phyloP scores from a whole-genome alignment of 1,140 invertebrate genomes.

The Magallana angulata region DNA sequence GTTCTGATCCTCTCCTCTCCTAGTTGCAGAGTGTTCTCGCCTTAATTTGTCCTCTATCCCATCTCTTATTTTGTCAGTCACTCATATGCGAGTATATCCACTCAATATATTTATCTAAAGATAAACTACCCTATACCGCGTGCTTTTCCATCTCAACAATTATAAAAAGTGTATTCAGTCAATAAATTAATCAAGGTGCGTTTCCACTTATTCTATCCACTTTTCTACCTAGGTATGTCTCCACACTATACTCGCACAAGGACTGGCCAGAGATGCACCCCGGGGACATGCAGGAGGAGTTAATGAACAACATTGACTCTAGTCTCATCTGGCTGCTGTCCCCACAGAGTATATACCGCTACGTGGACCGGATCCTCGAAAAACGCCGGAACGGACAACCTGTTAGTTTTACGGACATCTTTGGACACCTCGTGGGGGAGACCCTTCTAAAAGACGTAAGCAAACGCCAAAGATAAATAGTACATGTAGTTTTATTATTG shows the following conservation, averaged over 20 bases:
- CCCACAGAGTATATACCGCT: slow-evolving; percentile 75
- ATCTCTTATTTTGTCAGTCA: no score
- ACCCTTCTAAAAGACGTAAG: slow-evolving; percentile 79
- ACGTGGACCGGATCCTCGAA: slow-evolving; percentile 76
- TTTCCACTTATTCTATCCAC: no score
- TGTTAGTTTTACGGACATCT: slow-evolving; percentile 81
- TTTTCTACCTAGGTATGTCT: slow-evolving; percentile 74
- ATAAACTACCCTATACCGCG: no score
- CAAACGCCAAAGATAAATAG: background rate
- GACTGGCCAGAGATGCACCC: slow-evolving; percentile 76
- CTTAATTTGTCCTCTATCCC: no score
- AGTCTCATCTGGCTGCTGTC: slow-evolving; percentile 76
- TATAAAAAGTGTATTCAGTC: no score
- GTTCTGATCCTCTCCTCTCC: no score
- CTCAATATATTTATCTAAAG: no score
- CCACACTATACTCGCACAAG: slow-evolving; percentile 78
- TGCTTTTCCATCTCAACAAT: no score
- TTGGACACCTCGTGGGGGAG: slow-evolving; percentile 81
- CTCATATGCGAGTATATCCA: no score
- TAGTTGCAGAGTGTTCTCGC: no score
- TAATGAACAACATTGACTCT: slow-evolving; percentile 78
- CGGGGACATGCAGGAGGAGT: slow-evolving; percentile 77
- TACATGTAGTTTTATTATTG: no score
- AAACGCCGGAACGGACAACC: slow-evolving; percentile 80
- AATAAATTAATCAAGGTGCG: no score